Evolutionary conservation across 2,797 vertebrate genomes (phyloP).

Genomic region (Lagorchestes hirsutus): DNA sequence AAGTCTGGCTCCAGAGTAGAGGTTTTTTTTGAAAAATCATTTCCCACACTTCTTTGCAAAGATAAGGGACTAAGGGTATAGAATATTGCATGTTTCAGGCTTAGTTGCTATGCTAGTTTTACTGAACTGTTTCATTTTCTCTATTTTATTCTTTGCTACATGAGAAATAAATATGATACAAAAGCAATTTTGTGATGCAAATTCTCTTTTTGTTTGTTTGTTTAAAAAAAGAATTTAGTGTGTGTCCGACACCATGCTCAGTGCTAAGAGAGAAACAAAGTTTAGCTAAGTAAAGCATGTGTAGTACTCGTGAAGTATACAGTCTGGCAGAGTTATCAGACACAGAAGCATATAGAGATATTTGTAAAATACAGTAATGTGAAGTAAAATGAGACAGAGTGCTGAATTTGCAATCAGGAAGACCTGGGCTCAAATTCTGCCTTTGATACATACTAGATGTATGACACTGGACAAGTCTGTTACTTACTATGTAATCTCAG

Average conservation of each 20-base stretch:
- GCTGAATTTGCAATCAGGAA: not conserved
- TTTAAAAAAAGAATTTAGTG: not conserved
- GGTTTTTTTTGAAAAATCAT: not conserved
- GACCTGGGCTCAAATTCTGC: not conserved
- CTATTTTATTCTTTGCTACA: not conserved
- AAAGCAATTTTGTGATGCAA: not conserved
- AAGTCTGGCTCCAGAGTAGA: not conserved
- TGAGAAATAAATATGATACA: not conserved
- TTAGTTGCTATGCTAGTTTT: not conserved
- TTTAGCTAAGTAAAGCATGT: not conserved
- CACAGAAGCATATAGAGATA: not conserved
- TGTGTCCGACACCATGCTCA: not conserved
- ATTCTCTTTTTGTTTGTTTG: not conserved
- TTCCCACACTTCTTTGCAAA: not conserved
- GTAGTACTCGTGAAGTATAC: not conserved
- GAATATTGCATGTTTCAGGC: not conserved
- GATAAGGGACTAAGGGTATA: not conserved
- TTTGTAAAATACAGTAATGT: not conserved
- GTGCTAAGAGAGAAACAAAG: not conserved
- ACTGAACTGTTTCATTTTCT: not conserved
- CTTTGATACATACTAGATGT: not conserved
- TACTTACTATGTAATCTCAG: not conserved
- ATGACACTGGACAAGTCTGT: not conserved
- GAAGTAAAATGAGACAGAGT: not conserved
- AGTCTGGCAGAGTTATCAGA: not conserved